Percentiles rank a stretch among this genome's conserved stretches.
Evolutionary conservation across 2,888 invertebrate species (phyloP).

Genomic region (Trichogramma dendrolimi): DNA sequence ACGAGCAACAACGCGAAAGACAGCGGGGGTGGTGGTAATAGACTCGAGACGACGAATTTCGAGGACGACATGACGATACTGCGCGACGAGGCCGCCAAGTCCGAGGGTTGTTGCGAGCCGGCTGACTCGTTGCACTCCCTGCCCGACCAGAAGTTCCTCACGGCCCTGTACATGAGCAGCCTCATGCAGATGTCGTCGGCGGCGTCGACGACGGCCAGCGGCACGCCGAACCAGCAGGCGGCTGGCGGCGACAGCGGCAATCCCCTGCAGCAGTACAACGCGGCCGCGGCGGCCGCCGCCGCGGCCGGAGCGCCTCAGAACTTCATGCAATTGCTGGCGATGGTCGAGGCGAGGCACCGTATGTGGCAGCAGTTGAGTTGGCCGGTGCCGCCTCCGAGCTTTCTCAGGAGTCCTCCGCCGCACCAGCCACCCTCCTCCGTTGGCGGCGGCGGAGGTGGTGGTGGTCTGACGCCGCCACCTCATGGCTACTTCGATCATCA

Average conservation of each 20-base stretch:
- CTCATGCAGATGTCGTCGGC: conserved; percentile 49
- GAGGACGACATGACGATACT: conserved; percentile 45
- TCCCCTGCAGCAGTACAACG: too few relatives aligned
- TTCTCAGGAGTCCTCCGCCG: conserved; percentile 39
- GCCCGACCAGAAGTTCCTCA: conserved; percentile 50
- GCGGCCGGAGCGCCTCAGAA: conserved; percentile 22
- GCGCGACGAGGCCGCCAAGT: conserved; percentile 43
- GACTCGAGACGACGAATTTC: conserved; percentile 19
- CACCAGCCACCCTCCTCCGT: too few relatives aligned
- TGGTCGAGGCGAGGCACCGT: conserved; percentile 45
- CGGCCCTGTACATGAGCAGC: conserved; percentile 51
- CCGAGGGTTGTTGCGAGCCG: conserved; percentile 30
- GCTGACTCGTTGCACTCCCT: conserved; percentile 36
- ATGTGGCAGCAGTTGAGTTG: conserved; percentile 49
- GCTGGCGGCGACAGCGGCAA: too few relatives aligned
- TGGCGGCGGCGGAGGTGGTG: conserved; percentile 5
- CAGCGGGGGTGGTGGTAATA: conserved; percentile 29
- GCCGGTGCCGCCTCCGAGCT: conserved; percentile 45
- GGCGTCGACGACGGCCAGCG: conserved; percentile 34
- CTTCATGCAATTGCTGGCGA: conserved; percentile 48
- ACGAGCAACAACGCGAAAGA: too few relatives aligned
- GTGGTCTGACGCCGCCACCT: conserved; percentile 29
- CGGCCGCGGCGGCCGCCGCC: too few relatives aligned
- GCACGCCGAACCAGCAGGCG: conserved; percentile 37
- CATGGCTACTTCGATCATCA: conserved; percentile 41